Evolutionary conservation across 2,888 invertebrate species (phyloP).

Genomic region (Drosophila aldrichi): DNA sequence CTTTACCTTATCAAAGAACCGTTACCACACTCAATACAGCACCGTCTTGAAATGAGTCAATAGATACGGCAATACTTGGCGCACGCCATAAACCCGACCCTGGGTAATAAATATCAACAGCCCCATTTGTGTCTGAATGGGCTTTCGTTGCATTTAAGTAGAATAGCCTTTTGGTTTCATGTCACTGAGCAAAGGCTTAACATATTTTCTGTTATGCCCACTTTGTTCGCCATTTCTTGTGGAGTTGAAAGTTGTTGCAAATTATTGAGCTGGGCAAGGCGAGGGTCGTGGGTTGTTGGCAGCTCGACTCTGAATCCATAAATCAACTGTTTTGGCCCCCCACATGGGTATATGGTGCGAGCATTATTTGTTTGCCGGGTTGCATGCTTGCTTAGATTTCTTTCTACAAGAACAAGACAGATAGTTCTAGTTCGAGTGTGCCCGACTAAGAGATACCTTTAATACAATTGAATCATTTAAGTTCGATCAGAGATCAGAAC

Average conservation of each 20-base stretch:
- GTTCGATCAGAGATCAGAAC: too few species aligned
- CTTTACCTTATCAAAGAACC: constrained; percentile 12
- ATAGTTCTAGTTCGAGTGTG: not conserved
- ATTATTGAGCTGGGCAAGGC: constrained; percentile 49
- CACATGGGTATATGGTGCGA: constrained; percentile 12
- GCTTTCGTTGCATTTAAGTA: constrained; percentile 24
- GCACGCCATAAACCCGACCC: not conserved
- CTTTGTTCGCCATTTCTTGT: constrained; percentile 44
- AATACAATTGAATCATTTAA: too few species aligned
- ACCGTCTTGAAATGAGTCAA: constrained; percentile 4
- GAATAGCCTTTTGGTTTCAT: constrained; percentile 53
- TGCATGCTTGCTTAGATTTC: constrained; percentile 25
- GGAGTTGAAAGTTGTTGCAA: constrained; percentile 24
- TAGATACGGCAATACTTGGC: constrained; percentile 7
- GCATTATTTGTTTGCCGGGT: constrained; percentile 35
- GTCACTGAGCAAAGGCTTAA: constrained; percentile 24
- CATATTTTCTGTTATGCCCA: constrained; percentile 20
- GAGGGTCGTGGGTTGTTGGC: constrained; percentile 34
- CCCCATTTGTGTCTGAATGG: constrained; percentile 3
- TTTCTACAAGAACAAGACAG: constrained; percentile 2
- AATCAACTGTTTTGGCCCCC: constrained; percentile 40
- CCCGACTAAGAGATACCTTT: not conserved
- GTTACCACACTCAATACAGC: constrained; percentile 2
- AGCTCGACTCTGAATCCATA: constrained; percentile 28
- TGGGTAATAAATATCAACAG: constrained; percentile 21